These are phyloP conservation scores for Machaerirhynchus nigripectus DNA, from an alignment of 2,113 vertebrate genomes.

Conservation along the genomic window DNA sequence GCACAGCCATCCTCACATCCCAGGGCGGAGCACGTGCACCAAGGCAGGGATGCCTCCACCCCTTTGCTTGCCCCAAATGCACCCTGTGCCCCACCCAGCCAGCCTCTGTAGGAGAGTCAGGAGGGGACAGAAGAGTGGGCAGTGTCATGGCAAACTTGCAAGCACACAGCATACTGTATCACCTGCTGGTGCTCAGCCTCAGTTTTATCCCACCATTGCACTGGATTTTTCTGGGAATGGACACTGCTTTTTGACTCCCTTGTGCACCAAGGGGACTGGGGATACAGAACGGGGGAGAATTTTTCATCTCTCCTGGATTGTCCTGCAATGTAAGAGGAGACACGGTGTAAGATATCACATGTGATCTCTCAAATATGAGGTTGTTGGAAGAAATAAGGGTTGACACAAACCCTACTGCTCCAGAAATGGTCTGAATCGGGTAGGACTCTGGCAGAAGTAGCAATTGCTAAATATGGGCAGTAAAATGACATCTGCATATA, in stretches of 20 bases:
- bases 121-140: background rate
- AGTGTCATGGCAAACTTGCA: background rate
- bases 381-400: background rate
- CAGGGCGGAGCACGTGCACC: background rate
- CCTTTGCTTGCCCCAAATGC: background rate
- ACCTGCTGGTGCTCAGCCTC: background rate
- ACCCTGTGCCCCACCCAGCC: fast-evolving
- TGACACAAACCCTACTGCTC: background rate
- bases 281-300: background rate
- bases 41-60: fast-evolving
- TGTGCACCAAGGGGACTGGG: too few relatives aligned
- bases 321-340: background rate
- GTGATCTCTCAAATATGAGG: background rate
- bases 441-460: background rate
- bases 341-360: background rate
- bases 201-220: background rate
- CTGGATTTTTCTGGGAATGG: background rate
- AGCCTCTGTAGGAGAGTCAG: background rate
- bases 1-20: background rate
- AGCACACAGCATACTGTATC: fast-evolving
- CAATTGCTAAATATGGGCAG: background rate
- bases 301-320: background rate
- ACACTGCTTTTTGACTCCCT: background rate
- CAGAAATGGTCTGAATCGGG: background rate
- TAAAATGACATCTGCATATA: background rate